phyloP scores from a whole-genome alignment of 2,113 vertebrate genomes.

The Parus major region DNA sequence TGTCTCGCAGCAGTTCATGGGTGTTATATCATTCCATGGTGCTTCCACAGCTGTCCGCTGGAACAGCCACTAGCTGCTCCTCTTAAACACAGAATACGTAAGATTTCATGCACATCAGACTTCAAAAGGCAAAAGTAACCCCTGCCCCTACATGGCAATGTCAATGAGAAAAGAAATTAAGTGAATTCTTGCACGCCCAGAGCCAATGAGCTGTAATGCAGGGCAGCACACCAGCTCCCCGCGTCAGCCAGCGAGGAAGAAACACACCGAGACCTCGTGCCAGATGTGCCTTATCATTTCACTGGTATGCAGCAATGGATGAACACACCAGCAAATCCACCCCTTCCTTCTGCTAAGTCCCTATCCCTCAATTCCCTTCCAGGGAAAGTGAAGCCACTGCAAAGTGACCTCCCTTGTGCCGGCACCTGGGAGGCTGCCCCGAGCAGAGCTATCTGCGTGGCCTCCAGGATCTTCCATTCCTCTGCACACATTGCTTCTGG shows the following conservation, averaged over 20 bases:
- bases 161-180: background rate
- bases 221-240: background rate
- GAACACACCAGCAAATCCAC: background rate
- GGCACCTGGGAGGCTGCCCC: background rate
- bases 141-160: background rate
- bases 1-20: background rate
- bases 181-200: background rate
- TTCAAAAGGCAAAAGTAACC: background rate
- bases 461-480: background rate
- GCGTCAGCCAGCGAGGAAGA: background rate
- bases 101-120: background rate
- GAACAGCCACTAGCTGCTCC: background rate
- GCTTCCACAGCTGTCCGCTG: background rate
- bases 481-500: background rate
- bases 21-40: background rate
- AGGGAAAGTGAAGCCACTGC: background rate
- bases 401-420: background rate
- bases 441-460: background rate
- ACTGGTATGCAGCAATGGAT: background rate
- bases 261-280: accelerated
- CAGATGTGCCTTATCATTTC: background rate
- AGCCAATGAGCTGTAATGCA: background rate
- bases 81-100: background rate
- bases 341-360: background rate
- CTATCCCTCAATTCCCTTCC: background rate